These are phyloP conservation scores for Pammene fasciana DNA, from an alignment of 2,888 invertebrate species.

Conservation along the genomic window DNA sequence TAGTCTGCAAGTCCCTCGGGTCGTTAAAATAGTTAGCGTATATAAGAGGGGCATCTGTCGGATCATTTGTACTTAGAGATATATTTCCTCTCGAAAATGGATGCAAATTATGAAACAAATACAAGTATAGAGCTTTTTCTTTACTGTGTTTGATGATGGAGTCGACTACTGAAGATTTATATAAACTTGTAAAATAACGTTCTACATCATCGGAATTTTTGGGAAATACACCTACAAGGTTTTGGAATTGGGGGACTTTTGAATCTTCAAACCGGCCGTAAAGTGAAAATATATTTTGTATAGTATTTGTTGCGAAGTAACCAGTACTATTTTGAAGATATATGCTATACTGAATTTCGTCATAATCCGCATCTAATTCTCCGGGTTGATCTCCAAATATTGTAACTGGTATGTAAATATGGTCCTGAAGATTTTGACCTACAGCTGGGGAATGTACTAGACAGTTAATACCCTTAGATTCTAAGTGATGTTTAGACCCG, in stretches of 20 bases:
- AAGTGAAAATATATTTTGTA: conserved; percentile 86
- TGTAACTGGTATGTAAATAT: conserved; percentile 66
- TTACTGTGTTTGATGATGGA: conserved; percentile 54
- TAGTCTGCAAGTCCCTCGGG: conserved; percentile 73
- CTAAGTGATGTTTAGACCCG: conserved; percentile 64
- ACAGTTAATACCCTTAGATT: conserved; percentile 60
- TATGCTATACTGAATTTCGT: conserved; percentile 58
- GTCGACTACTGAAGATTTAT: conserved; percentile 52
- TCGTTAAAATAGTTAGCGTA: conserved; percentile 85
- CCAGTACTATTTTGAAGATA: conserved; percentile 82
- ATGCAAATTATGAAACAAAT: conserved; percentile 67
- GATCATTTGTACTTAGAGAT: conserved; percentile 80
- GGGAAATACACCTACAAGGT: conserved; percentile 50
- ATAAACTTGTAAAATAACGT: conserved; percentile 52
- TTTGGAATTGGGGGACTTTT: conserved; percentile 61
- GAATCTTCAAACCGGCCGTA: conserved; percentile 64
- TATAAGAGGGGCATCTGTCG: conserved; percentile 83
- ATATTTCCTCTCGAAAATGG: conserved; percentile 83
- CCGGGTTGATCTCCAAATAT: conserved; percentile 60
- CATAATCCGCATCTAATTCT: conserved; percentile 49
- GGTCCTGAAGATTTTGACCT: conserved; percentile 82
- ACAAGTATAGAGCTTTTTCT: conserved; percentile 58
- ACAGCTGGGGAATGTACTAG: conserved; percentile 72
- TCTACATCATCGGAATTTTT: conserved; percentile 68
- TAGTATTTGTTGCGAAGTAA: conserved; percentile 69